Percentiles rank a stretch among this genome's conserved stretches.
Conservation (phyloP, 2,888 invertebrate species). For the Tetragnatha montana region DNA sequence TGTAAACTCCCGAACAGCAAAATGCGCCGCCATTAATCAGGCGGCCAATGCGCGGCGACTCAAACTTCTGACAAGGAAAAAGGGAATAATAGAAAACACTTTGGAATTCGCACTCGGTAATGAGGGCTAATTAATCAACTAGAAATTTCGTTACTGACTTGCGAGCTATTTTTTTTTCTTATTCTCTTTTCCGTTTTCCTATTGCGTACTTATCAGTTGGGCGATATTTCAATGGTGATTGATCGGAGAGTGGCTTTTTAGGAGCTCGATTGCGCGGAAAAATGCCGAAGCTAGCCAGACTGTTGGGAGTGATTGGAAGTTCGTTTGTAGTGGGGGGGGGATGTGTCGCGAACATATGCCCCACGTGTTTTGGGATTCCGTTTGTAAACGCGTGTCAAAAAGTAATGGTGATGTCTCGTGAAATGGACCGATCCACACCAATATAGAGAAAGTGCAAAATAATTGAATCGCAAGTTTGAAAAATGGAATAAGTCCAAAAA, state of each 20-base stretch:
- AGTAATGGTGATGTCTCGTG: too few relatives aligned
- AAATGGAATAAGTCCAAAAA: too few relatives aligned
- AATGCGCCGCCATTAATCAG: constrained; percentile 58
- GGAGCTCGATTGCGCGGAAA: background rate
- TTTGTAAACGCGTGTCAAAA: too few relatives aligned
- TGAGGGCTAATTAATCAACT: constrained; percentile 59
- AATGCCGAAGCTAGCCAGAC: too few relatives aligned
- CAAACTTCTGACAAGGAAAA: constrained; percentile 56
- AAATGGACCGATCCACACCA: too few relatives aligned
- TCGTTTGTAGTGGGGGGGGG: too few relatives aligned
- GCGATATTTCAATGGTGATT: constrained; percentile 25
- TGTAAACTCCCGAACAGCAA: constrained; percentile 55
- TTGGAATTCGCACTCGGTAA: constrained; percentile 39
- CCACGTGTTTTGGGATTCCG: too few relatives aligned
- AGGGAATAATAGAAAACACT: constrained; percentile 64
- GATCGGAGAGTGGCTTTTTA: constrained; percentile 16
- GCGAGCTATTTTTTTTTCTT: constrained; percentile 11
- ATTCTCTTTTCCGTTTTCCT: constrained; percentile 10
- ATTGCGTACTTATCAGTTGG: constrained; percentile 2
- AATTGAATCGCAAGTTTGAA: too few relatives aligned
- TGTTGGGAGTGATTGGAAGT: too few relatives aligned
- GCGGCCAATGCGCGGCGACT: constrained; percentile 44
- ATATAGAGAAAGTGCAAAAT: too few relatives aligned
- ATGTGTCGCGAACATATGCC: too few relatives aligned
- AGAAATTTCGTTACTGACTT: constrained; percentile 50